These are phyloP conservation scores for Octodon degus DNA, from an alignment of 2,113 vertebrate genomes.

Conservation along the genomic window DNA sequence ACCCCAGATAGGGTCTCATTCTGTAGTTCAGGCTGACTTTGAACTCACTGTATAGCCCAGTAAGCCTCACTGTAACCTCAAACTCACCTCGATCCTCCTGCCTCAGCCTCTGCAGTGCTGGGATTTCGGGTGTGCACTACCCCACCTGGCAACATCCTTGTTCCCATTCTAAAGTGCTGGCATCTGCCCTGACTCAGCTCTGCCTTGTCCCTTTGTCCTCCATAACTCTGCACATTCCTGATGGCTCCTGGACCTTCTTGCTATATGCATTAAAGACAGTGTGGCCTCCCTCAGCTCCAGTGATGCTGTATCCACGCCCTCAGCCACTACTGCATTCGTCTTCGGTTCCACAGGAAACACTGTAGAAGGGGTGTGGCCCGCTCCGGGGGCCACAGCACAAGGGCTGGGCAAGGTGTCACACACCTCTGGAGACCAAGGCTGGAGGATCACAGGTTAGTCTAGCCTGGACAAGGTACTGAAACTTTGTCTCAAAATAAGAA, in stretches of 20 bases:
- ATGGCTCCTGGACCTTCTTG: not conserved
- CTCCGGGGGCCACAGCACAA: not conserved
- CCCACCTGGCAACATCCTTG: not conserved
- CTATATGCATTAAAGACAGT: not conserved
- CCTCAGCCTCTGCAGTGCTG: not conserved
- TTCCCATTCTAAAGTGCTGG: not conserved
- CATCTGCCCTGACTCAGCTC: not conserved
- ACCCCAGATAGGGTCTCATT: not conserved
- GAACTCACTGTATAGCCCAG: not conserved
- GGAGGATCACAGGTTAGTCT: not conserved
- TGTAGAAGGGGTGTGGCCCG: not conserved
- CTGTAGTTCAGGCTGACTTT: not conserved
- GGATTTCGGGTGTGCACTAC: not conserved
- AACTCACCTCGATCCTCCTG: not conserved
- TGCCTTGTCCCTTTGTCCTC: not conserved
- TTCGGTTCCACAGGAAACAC: not conserved
- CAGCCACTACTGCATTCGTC: not conserved
- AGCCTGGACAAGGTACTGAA: not conserved
- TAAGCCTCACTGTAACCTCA: too few species aligned
- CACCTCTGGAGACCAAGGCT: not conserved
- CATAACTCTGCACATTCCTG: not conserved
- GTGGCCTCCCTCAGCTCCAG: not conserved
- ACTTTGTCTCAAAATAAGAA: not conserved
- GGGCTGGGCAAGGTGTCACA: not conserved
- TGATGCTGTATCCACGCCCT: too few species aligned